Percentiles rank a stretch among this genome's conserved stretches.
Conservation (phyloP, 2,888 invertebrate species). For the Thera britannica region DNA sequence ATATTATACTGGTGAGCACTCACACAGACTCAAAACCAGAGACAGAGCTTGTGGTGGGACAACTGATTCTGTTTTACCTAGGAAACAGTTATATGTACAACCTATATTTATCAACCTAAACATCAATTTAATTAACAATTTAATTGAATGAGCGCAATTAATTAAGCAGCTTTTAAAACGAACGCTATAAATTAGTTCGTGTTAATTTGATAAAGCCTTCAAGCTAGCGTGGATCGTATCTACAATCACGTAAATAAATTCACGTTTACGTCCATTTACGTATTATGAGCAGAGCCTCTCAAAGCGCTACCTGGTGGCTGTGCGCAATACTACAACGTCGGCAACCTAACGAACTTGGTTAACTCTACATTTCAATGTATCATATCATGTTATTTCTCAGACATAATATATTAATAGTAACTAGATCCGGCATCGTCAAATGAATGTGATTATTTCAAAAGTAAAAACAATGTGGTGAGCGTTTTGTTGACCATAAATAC, state of each 20-base stretch:
- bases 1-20: no score
- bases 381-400: neutral
- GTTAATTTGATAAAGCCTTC: slow-evolving; percentile 37
- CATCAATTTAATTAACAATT: neutral
- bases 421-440: neutral
- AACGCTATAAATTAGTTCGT: slow-evolving; percentile 32
- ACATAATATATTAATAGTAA: neutral
- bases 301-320: slow-evolving; percentile 57
- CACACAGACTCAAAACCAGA: no score
- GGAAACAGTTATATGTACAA: neutral
- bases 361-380: slow-evolving; percentile 11
- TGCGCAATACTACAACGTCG: slow-evolving; percentile 35
- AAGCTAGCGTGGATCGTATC: slow-evolving; percentile 25
- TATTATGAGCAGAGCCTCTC: slow-evolving; percentile 1
- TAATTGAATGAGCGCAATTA: slow-evolving; percentile 15
- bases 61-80: no score
- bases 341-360: neutral
- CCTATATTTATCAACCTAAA: neutral
- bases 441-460: neutral
- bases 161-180: slow-evolving; percentile 24
- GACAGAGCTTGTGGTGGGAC: no score
- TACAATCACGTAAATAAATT: slow-evolving; percentile 34
- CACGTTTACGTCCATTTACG: slow-evolving; percentile 20
- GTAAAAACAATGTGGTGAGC: neutral
- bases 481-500: slow-evolving; percentile 5